phyloP scores from a whole-genome alignment of 2,113 vertebrate species.

The Haemorhous mexicanus region DNA sequence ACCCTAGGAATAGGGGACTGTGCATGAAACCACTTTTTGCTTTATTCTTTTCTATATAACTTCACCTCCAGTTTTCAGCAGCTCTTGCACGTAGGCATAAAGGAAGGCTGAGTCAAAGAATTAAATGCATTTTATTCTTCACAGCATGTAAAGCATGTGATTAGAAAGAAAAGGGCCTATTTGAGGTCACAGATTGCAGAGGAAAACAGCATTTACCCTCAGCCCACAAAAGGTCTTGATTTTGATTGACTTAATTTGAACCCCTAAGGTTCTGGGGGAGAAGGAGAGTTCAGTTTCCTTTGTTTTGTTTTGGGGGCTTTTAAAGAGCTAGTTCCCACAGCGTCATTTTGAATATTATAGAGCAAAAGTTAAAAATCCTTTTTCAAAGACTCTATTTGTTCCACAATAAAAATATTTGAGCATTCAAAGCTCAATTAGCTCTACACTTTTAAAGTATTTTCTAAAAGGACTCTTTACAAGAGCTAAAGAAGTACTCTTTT shows the following conservation, averaged over 20 bases:
- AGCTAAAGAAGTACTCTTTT: background rate
- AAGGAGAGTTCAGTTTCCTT: slow-evolving; percentile 30
- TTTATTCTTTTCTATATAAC: slow-evolving; percentile 28
- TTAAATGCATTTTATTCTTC: slow-evolving; percentile 51
- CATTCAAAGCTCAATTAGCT: slow-evolving; percentile 32
- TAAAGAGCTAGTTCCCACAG: slow-evolving; percentile 29
- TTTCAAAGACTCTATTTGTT: background rate
- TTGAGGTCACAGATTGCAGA: slow-evolving; percentile 43
- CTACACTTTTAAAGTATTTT: slow-evolving; percentile 3
- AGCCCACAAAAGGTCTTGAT: slow-evolving; percentile 56
- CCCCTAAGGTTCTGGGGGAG: slow-evolving; percentile 41
- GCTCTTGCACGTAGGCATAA: background rate
- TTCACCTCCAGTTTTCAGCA: slow-evolving; percentile 34
- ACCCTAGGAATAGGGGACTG: background rate
- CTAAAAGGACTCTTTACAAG: background rate
- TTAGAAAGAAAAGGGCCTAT: slow-evolving; percentile 32
- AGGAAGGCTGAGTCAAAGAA: slow-evolving; percentile 39
- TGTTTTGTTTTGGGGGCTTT: background rate
- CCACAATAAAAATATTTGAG: slow-evolving; percentile 15
- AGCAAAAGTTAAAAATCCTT: slow-evolving; percentile 12
- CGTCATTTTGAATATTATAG: slow-evolving; percentile 17
- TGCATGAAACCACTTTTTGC: background rate
- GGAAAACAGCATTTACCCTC: slow-evolving; percentile 28
- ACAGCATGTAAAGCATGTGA: slow-evolving; percentile 41
- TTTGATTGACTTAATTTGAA: slow-evolving; percentile 63